These are phyloP conservation scores for Augochlorella aurata DNA, from an alignment of 2,888 invertebrate species.

Conservation along the genomic window DNA sequence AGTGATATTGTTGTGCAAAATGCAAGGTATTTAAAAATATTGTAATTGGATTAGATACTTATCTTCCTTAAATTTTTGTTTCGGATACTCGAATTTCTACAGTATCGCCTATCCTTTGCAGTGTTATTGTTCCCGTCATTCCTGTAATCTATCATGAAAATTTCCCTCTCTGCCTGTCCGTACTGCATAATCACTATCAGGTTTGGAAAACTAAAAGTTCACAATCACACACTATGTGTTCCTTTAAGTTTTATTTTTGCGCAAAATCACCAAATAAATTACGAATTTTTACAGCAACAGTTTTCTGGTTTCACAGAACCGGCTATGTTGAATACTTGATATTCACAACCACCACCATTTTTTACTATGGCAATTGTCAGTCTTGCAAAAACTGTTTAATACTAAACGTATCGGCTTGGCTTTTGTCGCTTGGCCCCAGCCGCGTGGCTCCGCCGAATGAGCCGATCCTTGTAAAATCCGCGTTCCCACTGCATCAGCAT, in stretches of 20 bases:
- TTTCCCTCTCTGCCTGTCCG: conserved; percentile 33
- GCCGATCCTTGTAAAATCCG: too few species aligned
- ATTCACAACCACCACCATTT: too few species aligned
- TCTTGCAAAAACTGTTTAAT: too few species aligned
- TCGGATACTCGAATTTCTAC: conserved; percentile 47
- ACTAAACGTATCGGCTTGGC: too few species aligned
- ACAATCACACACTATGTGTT: background rate
- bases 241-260: background rate
- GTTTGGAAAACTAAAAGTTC: background rate
- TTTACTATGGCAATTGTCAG: too few species aligned
- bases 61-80: conserved; percentile 23
- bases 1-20: too few species aligned
- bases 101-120: conserved; percentile 14
- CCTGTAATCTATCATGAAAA: conserved; percentile 63
- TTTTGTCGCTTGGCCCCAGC: too few species aligned
- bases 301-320: background rate
- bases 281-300: background rate
- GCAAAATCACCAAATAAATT: background rate
- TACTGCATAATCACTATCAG: conserved; percentile 37
- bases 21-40: background rate
- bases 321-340: too few species aligned
- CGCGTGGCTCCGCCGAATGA: too few species aligned
- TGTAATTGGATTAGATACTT: conserved; percentile 2
- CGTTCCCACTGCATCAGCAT: too few species aligned
- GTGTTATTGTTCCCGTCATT: conserved; percentile 62